phyloP scores from a whole-genome alignment of 30 jellyfish, hydroid and myxozoan genomes.

The Aurelia sp. region DNA sequence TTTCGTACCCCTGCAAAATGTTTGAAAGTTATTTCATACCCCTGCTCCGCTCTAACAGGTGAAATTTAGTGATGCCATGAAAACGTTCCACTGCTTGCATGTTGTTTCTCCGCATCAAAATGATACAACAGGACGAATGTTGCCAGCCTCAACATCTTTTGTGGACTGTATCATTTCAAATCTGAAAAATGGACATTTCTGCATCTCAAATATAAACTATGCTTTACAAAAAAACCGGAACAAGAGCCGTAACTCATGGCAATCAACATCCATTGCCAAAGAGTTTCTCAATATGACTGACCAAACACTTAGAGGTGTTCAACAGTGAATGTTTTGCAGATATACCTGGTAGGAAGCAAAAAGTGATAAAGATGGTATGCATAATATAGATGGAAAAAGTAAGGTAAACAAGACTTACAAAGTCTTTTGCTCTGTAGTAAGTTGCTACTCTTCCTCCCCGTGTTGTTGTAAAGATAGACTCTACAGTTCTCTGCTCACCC shows the following conservation, averaged over 20 bases:
- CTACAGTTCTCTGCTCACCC: slow-evolving; percentile 1
- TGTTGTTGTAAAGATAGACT: neutral
- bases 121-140: too few species aligned
- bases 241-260: neutral
- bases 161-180: too few species aligned
- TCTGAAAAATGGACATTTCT: too few species aligned
- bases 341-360: neutral
- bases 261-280: neutral
- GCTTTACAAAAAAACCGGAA: too few species aligned
- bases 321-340: neutral
- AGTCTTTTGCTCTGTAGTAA: slow-evolving; percentile 44
- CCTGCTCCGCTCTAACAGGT: too few species aligned
- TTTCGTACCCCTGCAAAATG: too few species aligned
- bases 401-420: slow-evolving; percentile 15
- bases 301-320: neutral
- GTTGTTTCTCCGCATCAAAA: too few species aligned
- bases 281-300: neutral
- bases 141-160: too few species aligned
- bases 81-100: too few species aligned
- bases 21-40: too few species aligned
- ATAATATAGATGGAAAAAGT: neutral
- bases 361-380: neutral
- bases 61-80: too few species aligned
- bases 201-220: too few species aligned
- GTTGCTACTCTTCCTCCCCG: slow-evolving; percentile 41